Evolutionary conservation across 64 coral and sea anemone genomes (phyloP).

Genomic region (Trachythela sp.): DNA sequence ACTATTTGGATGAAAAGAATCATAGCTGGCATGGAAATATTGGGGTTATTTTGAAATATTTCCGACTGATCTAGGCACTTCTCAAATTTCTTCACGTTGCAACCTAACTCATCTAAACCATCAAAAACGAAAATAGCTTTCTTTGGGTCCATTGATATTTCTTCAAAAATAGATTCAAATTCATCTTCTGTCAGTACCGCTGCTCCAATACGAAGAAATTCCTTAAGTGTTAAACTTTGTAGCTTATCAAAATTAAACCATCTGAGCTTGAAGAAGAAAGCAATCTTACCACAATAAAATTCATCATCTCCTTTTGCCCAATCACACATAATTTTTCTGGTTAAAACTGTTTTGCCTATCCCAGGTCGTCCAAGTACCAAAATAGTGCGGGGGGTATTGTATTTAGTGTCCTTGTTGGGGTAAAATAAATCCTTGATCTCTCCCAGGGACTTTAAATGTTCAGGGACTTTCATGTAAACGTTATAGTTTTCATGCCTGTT

Average conservation of each 20-base stretch:
- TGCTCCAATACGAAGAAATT: background rate
- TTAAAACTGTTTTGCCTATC: too few relatives aligned
- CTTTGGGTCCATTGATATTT: background rate
- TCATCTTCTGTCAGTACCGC: background rate
- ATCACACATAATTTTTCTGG: too few relatives aligned
- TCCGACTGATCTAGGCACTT: too few relatives aligned
- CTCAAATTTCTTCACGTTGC: too few relatives aligned
- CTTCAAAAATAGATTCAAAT: background rate
- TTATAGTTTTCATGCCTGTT: background rate
- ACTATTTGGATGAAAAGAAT: too few relatives aligned
- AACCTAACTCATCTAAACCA: too few relatives aligned
- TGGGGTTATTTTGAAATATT: too few relatives aligned
- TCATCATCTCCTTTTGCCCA: too few relatives aligned
- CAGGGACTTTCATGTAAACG: background rate
- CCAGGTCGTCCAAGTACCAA: too few relatives aligned
- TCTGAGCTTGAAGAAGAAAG: background rate
- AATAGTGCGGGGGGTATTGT: background rate
- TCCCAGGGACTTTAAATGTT: background rate
- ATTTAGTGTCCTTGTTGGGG: background rate
- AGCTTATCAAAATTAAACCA: background rate
- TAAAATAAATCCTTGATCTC: slow-evolving; percentile 23
- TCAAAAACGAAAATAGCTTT: too few relatives aligned
- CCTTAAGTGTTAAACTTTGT: background rate
- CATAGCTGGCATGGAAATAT: too few relatives aligned
- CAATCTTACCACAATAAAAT: background rate